These are phyloP conservation scores for Thereva nobilitata DNA, from an alignment of 2,888 invertebrate genomes.

Conservation along the genomic window DNA sequence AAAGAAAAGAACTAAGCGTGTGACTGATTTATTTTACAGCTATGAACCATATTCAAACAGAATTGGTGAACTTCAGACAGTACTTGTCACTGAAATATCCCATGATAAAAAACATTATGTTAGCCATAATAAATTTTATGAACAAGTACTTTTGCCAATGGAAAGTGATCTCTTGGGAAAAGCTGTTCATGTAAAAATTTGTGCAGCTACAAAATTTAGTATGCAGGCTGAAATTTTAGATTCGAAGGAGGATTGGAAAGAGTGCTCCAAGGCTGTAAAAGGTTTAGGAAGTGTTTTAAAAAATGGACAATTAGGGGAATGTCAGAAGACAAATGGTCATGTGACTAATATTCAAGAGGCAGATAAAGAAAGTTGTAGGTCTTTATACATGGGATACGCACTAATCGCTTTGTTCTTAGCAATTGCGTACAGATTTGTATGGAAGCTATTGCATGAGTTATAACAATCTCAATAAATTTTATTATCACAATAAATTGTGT, in stretches of 20 bases:
- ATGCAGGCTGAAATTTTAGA: constrained; percentile 73
- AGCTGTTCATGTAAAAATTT: constrained; percentile 76
- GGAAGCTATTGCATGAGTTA: constrained; percentile 36
- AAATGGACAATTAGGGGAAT: constrained; percentile 25
- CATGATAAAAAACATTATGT: constrained; percentile 90
- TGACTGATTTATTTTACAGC: constrained; percentile 87
- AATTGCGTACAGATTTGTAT: constrained; percentile 52
- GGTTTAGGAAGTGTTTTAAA: background rate
- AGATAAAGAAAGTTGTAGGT: constrained; percentile 32
- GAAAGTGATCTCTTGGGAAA: constrained; percentile 78
- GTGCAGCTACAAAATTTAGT: constrained; percentile 72
- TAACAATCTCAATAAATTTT: background rate
- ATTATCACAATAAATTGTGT: too few relatives aligned
- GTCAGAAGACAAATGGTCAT: constrained; percentile 7
- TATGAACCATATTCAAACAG: constrained; percentile 82
- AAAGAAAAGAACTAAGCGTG: constrained; percentile 82
- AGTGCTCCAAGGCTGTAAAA: constrained; percentile 55
- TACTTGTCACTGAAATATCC: constrained; percentile 91
- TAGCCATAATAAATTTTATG: constrained; percentile 93
- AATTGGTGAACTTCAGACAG: constrained; percentile 64
- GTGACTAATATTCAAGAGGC: background rate
- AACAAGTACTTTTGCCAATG: constrained; percentile 87
- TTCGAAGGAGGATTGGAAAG: constrained; percentile 63
- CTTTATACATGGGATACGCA: constrained; percentile 49
- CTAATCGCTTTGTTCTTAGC: constrained; percentile 57